A percentile compares a stretch with the other conserved stretches of the same genome.
Evolutionary conservation across 2,113 vertebrate species (phyloP).

Genomic region (Mesoclemmys tuberculata): DNA sequence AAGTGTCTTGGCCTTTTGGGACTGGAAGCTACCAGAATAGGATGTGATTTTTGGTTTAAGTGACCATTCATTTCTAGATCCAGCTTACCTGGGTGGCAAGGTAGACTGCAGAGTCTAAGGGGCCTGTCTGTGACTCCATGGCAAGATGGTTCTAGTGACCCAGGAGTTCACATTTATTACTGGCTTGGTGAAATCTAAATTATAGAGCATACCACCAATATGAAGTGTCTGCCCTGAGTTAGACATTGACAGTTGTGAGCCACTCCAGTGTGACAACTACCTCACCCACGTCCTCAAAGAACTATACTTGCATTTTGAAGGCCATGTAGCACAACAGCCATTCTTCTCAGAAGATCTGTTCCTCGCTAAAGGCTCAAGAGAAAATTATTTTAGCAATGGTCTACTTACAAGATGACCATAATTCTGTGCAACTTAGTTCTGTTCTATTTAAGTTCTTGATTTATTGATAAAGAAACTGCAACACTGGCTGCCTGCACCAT

Average conservation of each 20-base stretch:
- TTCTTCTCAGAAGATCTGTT: background rate
- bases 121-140: too few relatives aligned
- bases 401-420: background rate
- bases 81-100: too few relatives aligned
- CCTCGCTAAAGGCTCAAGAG: background rate
- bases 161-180: too few relatives aligned
- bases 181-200: background rate
- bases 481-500: background rate
- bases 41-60: background rate
- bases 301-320: fast-evolving
- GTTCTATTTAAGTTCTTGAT: background rate
- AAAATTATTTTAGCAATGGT: background rate
- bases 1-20: background rate
- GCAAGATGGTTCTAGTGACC: too few relatives aligned
- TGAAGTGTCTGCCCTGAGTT: background rate
- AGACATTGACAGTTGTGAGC: background rate
- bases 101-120: too few relatives aligned
- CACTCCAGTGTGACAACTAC: background rate
- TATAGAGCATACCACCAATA: background rate
- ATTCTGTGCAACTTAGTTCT: background rate
- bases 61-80: background rate
- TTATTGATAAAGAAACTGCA: background rate
- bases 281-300: background rate
- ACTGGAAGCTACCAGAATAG: background rate
- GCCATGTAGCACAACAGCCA: background rate